Base-by-base conservation (phyloP, 2,888 invertebrate genomes). In the Phortica magna region DNA sequence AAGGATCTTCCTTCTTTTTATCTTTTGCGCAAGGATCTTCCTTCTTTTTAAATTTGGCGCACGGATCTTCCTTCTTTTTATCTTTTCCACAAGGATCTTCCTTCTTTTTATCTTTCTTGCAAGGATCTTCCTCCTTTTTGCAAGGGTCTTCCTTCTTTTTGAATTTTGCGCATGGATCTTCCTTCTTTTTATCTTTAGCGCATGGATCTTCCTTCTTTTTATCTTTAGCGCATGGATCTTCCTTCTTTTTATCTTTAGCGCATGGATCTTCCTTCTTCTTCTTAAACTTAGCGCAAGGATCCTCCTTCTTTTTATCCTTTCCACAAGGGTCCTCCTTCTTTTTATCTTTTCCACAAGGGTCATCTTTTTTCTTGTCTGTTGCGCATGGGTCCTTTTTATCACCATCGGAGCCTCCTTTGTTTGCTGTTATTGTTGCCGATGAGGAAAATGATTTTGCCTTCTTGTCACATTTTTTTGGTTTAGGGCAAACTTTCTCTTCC, bases 391-490 rank as follows among this genome's bases (percentile, higher is more conserved):
- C 55, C 10, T 59, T 59, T 19, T 59, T 55, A 1, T 76, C 65
- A 7, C 39, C 73, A 9, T 73, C 2, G 59, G 22, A 39, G 67
- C 71, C 19, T 83, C 78, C 0, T 67, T 78, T 19, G 82, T 74
- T 71, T 17, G 85, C 78, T 0, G 70, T 78, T 19, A 85, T 78
- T 12, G 76, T 39, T 0, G 41, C 64, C 22, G 67, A 65, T 6
- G 22, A 55, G 0, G 39, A 39, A 4, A 39, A 31, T 41, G 65
- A 65, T 71, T 7, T 2, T 0, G 77, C 57, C 22, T 80, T 83
- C 7, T 78, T 77, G 9, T 7, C 82, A 53, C 86, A 84, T 42
- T 57, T 65, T 53, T 65, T 74, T 39, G 19, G 48, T 22, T 2
- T 5, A 31, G 72, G 19, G 19, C 61, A 61, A 22, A 5, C 17